phyloP scores from a whole-genome alignment of 2,888 invertebrate species.

The Drosophila siamana region DNA sequence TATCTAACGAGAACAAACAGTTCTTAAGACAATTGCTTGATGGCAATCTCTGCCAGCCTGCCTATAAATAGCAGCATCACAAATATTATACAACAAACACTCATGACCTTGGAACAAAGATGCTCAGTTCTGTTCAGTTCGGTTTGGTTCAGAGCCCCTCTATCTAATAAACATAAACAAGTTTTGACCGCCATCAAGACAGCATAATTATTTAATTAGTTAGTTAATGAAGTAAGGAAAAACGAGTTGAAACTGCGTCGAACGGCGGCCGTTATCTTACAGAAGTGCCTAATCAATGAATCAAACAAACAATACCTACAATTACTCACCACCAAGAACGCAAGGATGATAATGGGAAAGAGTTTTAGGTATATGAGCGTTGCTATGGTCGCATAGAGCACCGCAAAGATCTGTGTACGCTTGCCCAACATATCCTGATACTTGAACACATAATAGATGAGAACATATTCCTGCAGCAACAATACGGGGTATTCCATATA shows the following conservation, averaged over 20 bases:
- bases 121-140: constrained; percentile 14
- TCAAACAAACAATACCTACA: not conserved
- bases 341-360: constrained; percentile 81
- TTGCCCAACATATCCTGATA: constrained; percentile 88
- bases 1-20: not conserved
- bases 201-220: constrained; percentile 52
- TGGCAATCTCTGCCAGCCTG: constrained; percentile 8
- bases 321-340: constrained; percentile 85
- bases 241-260: constrained; percentile 50
- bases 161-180: constrained; percentile 29
- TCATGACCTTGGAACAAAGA: constrained; percentile 58
- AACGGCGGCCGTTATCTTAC: constrained; percentile 24
- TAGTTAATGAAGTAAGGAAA: constrained; percentile 22
- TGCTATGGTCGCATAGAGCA: constrained; percentile 85
- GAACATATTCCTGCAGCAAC: constrained; percentile 90
- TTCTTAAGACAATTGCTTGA: constrained; percentile 17
- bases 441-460: constrained; percentile 90
- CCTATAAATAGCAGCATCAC: constrained; percentile 63
- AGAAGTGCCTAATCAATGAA: constrained; percentile 41
- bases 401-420: constrained; percentile 79
- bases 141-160: constrained; percentile 23
- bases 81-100: constrained; percentile 60
- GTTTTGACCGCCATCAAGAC: constrained; percentile 22
- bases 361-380: constrained; percentile 85
- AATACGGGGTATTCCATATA: constrained; percentile 95